phyloP scores from a whole-genome alignment of 2,888 invertebrate species.

The Nineta flava region DNA sequence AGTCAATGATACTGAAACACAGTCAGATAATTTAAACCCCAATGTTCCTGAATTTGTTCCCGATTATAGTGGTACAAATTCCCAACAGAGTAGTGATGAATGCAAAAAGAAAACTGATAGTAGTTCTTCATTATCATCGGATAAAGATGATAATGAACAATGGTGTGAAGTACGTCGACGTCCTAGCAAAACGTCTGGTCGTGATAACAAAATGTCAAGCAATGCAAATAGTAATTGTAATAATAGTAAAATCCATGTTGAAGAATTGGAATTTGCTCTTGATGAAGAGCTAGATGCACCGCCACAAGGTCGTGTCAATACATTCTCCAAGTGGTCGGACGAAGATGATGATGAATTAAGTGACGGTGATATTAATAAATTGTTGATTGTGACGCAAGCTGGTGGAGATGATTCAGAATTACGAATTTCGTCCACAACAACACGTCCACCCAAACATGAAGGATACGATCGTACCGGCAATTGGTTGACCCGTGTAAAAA shows the following conservation, averaged over 20 bases:
- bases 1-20: constrained; percentile 15
- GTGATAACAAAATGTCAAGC: constrained; percentile 16
- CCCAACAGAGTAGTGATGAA: background rate
- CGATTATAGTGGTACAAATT: background rate
- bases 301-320: constrained; percentile 66
- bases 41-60: constrained; percentile 80
- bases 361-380: constrained; percentile 81
- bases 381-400: constrained; percentile 84
- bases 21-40: constrained; percentile 54
- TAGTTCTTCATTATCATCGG: background rate
- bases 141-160: constrained; percentile 20
- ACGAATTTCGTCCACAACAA: constrained; percentile 20
- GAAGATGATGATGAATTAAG: constrained; percentile 81
- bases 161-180: constrained; percentile 40
- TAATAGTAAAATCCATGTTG: constrained; percentile 28
- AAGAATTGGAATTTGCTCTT: constrained; percentile 91
- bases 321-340: constrained; percentile 67
- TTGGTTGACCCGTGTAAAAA: constrained; percentile 78
- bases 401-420: constrained; percentile 12
- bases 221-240: constrained; percentile 6
- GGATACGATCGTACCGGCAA: constrained; percentile 85
- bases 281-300: constrained; percentile 83
- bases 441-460: constrained; percentile 62
- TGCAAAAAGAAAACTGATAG: constrained; percentile 7
- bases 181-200: constrained; percentile 15